Conservation (phyloP, 2,888 invertebrate genomes). For the Agrochola litura region DNA sequence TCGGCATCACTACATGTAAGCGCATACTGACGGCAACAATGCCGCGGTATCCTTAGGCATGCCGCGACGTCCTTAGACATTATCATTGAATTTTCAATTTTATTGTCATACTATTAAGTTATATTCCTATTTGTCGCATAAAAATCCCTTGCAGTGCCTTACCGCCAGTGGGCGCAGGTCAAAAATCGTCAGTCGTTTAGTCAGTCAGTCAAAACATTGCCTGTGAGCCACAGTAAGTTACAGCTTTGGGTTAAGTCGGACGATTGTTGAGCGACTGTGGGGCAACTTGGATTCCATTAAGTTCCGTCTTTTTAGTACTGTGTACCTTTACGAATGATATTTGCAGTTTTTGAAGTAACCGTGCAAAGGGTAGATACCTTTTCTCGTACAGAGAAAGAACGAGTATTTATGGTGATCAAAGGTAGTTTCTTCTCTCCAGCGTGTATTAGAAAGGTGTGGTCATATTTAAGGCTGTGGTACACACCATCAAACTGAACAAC, state of each 20-base stretch:
- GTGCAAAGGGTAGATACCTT: background rate
- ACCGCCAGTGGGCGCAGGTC: too few relatives aligned
- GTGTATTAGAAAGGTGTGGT: background rate
- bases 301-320: constrained; percentile 41
- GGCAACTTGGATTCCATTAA: constrained; percentile 46
- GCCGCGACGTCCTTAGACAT: too few relatives aligned
- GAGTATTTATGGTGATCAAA: background rate
- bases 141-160: too few relatives aligned
- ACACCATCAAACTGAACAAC: background rate
- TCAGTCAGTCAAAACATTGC: constrained; percentile 33
- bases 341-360: background rate
- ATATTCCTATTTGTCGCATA: too few relatives aligned
- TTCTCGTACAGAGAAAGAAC: background rate
- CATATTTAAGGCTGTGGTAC: background rate
- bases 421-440: background rate
- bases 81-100: too few relatives aligned
- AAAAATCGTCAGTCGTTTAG: background rate
- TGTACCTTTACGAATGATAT: constrained; percentile 30
- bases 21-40: too few relatives aligned
- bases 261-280: constrained; percentile 39
- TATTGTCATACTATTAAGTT: too few relatives aligned
- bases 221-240: constrained; percentile 37
- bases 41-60: too few relatives aligned
- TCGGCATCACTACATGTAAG: too few relatives aligned
- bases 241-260: constrained; percentile 61